A percentile compares a stretch with the other conserved stretches of the same genome.
These are phyloP conservation scores for Polia nebulosa DNA, from an alignment of 2,888 invertebrate species.

Conservation along the genomic window DNA sequence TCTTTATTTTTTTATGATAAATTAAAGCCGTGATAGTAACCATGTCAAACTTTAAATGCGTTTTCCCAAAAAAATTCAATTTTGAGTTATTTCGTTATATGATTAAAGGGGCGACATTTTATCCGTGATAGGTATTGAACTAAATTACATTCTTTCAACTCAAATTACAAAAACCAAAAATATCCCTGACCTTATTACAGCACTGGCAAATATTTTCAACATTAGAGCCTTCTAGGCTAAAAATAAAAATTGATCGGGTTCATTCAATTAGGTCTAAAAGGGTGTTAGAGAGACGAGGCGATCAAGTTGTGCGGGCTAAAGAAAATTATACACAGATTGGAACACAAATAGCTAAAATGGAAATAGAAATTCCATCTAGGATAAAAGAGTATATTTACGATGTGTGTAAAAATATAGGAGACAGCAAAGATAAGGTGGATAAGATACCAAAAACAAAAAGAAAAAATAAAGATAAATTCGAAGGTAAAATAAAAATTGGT, in stretches of 20 bases:
- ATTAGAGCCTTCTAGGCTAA: constrained; percentile 14
- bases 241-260: constrained; percentile 55
- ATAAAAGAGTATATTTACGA: neutral
- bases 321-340: constrained; percentile 34
- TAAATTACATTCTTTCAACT: neutral
- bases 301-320: constrained; percentile 40
- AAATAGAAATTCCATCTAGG: constrained; percentile 5
- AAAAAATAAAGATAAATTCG: neutral
- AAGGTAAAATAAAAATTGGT: constrained; percentile 11
- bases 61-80: constrained; percentile 1
- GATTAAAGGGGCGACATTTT: constrained; percentile 37
- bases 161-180: neutral
- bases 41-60: constrained; percentile 3
- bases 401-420: neutral
- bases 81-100: constrained; percentile 17
- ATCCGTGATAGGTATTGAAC: no score
- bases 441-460: neutral
- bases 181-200: neutral
- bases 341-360: constrained; percentile 8
- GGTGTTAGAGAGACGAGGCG: constrained; percentile 36
- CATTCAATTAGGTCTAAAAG: constrained; percentile 53
- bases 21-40: constrained; percentile 1
- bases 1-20: neutral
- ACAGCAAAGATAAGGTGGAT: neutral
- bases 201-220: constrained; percentile 9